These are phyloP conservation scores for Sturnira hondurensis DNA, from an alignment of 2,113 vertebrate genomes.

Conservation along the genomic window DNA sequence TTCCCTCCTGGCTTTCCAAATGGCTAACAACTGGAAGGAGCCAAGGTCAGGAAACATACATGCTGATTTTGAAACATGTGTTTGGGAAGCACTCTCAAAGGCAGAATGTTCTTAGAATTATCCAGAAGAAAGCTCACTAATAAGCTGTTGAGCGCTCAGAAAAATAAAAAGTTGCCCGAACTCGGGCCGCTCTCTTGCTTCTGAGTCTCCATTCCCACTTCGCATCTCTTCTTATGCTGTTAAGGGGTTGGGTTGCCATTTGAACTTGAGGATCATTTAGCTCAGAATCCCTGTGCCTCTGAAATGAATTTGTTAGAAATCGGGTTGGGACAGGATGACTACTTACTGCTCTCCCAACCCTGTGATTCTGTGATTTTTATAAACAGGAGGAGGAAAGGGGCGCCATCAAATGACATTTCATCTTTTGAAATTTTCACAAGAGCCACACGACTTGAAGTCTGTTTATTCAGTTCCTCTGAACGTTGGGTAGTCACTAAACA, in stretches of 20 bases:
- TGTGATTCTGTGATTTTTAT: background rate
- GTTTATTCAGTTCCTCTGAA: constrained; percentile 24
- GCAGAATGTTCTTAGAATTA: background rate
- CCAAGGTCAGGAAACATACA: background rate
- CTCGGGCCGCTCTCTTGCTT: fast-evolving
- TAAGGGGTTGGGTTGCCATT: background rate
- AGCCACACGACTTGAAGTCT: background rate
- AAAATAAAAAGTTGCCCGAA: background rate
- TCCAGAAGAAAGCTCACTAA: background rate
- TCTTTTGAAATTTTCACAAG: background rate
- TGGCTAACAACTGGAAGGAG: background rate
- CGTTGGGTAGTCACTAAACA: constrained; percentile 48
- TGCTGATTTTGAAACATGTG: background rate
- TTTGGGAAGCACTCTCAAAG: background rate
- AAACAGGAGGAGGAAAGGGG: background rate
- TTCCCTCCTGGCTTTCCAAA: background rate
- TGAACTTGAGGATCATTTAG: background rate
- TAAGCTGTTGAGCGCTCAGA: background rate
- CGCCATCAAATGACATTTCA: background rate
- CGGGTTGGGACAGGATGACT: background rate
- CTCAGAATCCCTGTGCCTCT: background rate
- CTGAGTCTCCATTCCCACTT: background rate
- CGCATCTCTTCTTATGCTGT: background rate
- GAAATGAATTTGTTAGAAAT: background rate
- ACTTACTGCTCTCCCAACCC: background rate